Evolutionary conservation across 2,797 vertebrate species (phyloP).

Genomic region (Enteromius argenteus): DNA sequence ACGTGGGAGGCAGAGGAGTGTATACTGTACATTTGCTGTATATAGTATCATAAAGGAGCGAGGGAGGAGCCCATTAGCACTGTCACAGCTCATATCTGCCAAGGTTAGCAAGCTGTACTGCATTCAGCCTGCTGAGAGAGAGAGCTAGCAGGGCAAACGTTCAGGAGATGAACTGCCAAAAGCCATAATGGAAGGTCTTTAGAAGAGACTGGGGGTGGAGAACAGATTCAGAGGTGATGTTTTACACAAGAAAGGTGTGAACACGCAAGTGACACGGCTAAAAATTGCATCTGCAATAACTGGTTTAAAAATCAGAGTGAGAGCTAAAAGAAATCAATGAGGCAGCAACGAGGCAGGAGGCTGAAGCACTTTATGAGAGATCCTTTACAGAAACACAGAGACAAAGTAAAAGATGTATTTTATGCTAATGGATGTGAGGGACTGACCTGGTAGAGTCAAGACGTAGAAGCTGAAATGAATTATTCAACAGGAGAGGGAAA

Average conservation of each 20-base stretch:
- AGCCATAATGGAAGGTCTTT: constrained; percentile 18
- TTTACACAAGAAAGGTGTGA: constrained; percentile 32
- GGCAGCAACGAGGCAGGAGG: not conserved
- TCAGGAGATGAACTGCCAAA: constrained; percentile 45
- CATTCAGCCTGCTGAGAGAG: constrained; percentile 19
- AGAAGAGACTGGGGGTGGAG: constrained; percentile 26
- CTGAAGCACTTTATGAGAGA: constrained; percentile 25
- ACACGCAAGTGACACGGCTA: constrained; percentile 34
- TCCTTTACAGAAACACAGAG: constrained; percentile 24
- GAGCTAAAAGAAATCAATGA: constrained; percentile 30
- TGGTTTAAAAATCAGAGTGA: constrained; percentile 17
- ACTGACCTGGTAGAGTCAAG: constrained; percentile 41
- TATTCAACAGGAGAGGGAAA: constrained; percentile 40
- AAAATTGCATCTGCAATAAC: constrained; percentile 2
- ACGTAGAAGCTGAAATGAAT: constrained; percentile 33
- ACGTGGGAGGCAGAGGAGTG: not conserved
- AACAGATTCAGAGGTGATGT: constrained; percentile 45
- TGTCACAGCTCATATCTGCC: constrained; percentile 33
- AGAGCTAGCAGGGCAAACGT: constrained; percentile 14
- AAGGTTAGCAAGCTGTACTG: constrained; percentile 9
- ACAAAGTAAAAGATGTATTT: constrained; percentile 53
- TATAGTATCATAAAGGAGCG: constrained; percentile 12
- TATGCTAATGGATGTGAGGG: constrained; percentile 54
- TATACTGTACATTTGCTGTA: constrained; percentile 33
- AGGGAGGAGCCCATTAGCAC: constrained; percentile 44